Evolutionary conservation across 1,140 invertebrate species (phyloP).

Genomic region (Apis florea): DNA sequence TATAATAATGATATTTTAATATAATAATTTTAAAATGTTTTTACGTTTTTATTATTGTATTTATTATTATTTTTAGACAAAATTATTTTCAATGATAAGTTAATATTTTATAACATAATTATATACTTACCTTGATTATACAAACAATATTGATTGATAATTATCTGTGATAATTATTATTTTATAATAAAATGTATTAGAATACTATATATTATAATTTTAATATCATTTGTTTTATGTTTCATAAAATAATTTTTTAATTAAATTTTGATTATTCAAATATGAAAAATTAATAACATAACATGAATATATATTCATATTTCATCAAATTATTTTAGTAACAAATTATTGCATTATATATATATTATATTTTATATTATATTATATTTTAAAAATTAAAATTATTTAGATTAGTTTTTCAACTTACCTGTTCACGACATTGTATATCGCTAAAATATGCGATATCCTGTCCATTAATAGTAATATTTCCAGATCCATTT

Average conservation of each 20-base stretch:
- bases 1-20: not conserved
- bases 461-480: constrained; percentile 90
- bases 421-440: constrained; percentile 87
- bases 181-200: not conserved
- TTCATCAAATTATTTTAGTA: not conserved
- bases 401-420: not conserved
- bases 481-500: constrained; percentile 91
- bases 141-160: not conserved
- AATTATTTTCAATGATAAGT: not conserved
- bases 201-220: not conserved
- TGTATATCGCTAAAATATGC: constrained; percentile 87
- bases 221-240: not conserved
- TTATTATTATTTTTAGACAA: not conserved
- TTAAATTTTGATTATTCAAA: not conserved
- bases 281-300: not conserved
- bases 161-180: not conserved
- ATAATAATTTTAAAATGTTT: not conserved
- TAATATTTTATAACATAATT: not conserved
- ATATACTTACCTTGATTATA: not conserved
- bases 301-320: not conserved
- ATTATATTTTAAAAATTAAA: not conserved
- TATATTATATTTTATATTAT: no score
- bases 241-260: not conserved
- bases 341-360: rapidly evolving
- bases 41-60: not conserved